Evolutionary conservation across 2,888 invertebrate species (phyloP).

Genomic region (Diploptera punctata): DNA sequence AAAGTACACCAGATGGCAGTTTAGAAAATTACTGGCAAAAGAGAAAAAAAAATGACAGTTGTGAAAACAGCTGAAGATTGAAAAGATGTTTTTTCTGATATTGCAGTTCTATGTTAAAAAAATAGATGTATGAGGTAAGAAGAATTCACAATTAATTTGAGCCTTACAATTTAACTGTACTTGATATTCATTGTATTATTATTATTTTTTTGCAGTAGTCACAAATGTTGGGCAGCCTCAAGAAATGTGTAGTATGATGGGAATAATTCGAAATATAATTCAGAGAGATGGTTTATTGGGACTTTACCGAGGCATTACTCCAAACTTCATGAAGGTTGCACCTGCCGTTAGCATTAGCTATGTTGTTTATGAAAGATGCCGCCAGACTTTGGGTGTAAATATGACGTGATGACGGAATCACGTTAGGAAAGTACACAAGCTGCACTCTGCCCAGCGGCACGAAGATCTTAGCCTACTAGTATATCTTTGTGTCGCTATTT

Average conservation of each 20-base stretch:
- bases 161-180: too few relatives aligned
- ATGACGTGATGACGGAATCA: conserved; percentile 80
- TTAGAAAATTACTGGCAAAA: too few relatives aligned
- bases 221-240: conserved; percentile 46
- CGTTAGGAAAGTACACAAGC: neutral
- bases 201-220: conserved; percentile 49
- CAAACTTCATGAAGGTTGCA: conserved; percentile 97
- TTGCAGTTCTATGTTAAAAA: too few relatives aligned
- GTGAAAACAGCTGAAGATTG: too few relatives aligned
- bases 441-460: neutral
- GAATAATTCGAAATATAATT: conserved; percentile 81
- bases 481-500: neutral
- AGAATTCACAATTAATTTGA: too few relatives aligned
- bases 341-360: conserved; percentile 99
- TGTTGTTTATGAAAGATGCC: conserved; percentile 95
- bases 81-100: too few relatives aligned
- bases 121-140: too few relatives aligned
- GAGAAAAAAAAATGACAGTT: too few relatives aligned
- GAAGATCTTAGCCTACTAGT: neutral
- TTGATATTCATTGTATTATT: too few relatives aligned
- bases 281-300: conserved; percentile 88
- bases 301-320: conserved; percentile 95
- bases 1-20: too few relatives aligned
- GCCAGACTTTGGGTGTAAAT: conserved; percentile 87
- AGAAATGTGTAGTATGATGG: conserved; percentile 69